Evolutionary conservation across 2,113 vertebrate genomes (phyloP), one percentile per base, ranked within the genome.

Genomic region (Sterrhoptilus dennistouni): DNA sequence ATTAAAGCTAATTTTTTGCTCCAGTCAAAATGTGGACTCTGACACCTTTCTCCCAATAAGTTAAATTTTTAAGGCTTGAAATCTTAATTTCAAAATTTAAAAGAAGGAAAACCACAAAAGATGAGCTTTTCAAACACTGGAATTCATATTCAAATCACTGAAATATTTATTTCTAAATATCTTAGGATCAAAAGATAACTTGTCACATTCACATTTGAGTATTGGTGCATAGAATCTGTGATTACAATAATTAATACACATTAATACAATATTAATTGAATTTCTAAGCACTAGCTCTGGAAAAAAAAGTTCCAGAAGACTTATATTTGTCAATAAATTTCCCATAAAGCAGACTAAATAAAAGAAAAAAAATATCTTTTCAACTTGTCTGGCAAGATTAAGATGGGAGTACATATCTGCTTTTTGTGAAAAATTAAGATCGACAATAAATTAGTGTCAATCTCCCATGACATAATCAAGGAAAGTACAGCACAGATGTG

Each of bases 361-460:
- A 83, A 66, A 12, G 70, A 29, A 40, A 71, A 71, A 61, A 47
- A 0, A 12, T 6, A 1, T 53, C 3, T 78, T 84, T 54, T 60
- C 28, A 61, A 3, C 6, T 76, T 35, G 5, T 16, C 31, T 40
- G 21, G 29, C 33, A 74, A 64, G 14, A 69, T 80, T 56, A 65
- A 56, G 65, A 76, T 40, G 1, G 27, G 0, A 0, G 33, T 45
- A 11, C 9, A 35, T 29, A 8, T 42, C 19, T 60, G 1, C 3
- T 76, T 90, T 74, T 64, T 29, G 11, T 33, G 2, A 0, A 3
- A 50, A 79, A 79, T 45, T 47, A 69, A 80, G 18, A 10, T 5
- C 36, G 5, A 40, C 3, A 60, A 16, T 52, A 64, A 76, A 57
- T 65, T 50, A 54, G 3, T 12, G 6, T 47, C 25, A 38, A 12